Base-by-base conservation (phyloP, 2,113 vertebrate species). In the Pterocles burchelli region DNA sequence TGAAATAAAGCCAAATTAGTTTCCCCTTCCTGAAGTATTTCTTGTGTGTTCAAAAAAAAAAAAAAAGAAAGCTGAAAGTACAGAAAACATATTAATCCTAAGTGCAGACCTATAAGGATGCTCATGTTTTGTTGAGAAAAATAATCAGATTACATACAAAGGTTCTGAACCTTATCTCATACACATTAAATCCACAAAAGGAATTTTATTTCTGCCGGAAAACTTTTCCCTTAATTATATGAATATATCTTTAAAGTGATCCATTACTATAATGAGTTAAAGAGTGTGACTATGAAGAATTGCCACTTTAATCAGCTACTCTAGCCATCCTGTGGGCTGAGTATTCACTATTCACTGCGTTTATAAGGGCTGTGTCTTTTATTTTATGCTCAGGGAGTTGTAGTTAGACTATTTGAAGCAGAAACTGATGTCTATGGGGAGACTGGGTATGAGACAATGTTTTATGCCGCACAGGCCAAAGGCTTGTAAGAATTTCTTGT, bases 1-100 rank as follows among this genome's bases (percentile, higher is more conserved):
- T 93, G 79, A 95, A 94, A 90, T 66, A 17, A 92, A 89, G 79
- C 72, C 90, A 90, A 95, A 93, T 94, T 88, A 46, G 41, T 81
- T 95, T 97, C 90, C 52, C 7, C 22, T 92, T 97, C 88, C 90
- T 94, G 63, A 93, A 63, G 28, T 68, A 84, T 75, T 93, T 83
- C 21, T 96, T 80, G 57, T 46, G 29, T 54, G 14, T 95, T 90
- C 29, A 10, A 33, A 70, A 43, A 9, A 15, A 43, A 29, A 28
- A 61, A 6, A 28, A 7, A 46, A 71, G n/a, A 18, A 43, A 19
- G 6, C 38, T 33, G 21, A 34, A 94, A 67, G 21, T 63, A n/a
- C 57, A 28, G 29, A 88, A 90, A 84, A 78, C 6, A 2, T 65
- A 66, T 79, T 88, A 67, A 63, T 88, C 24, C 49, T 81, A 52